Evolutionary conservation across 2,888 invertebrate genomes (phyloP).

Genomic region (Mesoligia furuncula): DNA sequence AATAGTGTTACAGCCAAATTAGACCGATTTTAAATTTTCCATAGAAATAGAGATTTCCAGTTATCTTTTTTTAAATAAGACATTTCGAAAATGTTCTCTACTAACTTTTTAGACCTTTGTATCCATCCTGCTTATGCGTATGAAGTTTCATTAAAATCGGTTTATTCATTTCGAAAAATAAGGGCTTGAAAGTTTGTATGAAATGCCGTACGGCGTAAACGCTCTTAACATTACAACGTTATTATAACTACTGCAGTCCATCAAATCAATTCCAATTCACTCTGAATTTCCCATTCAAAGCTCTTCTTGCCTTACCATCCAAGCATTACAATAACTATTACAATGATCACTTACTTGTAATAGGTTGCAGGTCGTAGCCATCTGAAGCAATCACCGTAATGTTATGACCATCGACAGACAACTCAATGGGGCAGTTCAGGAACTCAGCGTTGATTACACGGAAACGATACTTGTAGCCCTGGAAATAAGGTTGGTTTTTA

Average conservation of each 20-base stretch:
- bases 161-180: no score
- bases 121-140: no score
- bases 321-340: slow-evolving; percentile 38
- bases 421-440: slow-evolving; percentile 95
- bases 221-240: slow-evolving; percentile 5
- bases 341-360: slow-evolving; percentile 90
- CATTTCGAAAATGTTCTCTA: no score
- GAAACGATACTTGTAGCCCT: slow-evolving; percentile 94
- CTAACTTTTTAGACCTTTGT: no score
- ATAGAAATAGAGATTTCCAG: no score
- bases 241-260: slow-evolving; percentile 7
- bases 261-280: slow-evolving; percentile 29
- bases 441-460: slow-evolving; percentile 96
- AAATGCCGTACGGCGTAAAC: no score
- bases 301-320: slow-evolving; percentile 17
- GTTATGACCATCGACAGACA: slow-evolving; percentile 96
- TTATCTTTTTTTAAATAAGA: no score
- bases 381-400: slow-evolving; percentile 94
- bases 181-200: no score
- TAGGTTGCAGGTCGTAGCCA: slow-evolving; percentile 94
- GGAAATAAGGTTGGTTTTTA: slow-evolving; percentile 69
- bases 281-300: slow-evolving; percentile 34
- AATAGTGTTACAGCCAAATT: no score
- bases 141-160: no score
- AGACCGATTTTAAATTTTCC: no score